Evolutionary conservation across 2,888 invertebrate species (phyloP).

Genomic region (Acanthopleura granulata): DNA sequence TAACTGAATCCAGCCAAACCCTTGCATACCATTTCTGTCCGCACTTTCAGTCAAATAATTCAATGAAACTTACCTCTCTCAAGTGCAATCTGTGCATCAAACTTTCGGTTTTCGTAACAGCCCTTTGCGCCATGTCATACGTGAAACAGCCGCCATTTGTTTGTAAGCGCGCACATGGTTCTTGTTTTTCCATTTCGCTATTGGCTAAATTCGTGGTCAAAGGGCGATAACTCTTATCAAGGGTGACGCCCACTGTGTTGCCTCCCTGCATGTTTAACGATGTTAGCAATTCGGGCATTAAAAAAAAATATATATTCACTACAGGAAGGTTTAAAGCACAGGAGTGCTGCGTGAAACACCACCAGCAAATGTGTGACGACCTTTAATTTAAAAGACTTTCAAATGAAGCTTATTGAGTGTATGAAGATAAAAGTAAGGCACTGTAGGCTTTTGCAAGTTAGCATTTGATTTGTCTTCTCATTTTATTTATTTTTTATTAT

Average conservation of each 20-base stretch:
- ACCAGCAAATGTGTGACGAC: no score
- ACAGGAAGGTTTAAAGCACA: no score
- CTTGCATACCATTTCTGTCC: not conserved
- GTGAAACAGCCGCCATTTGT: slow-evolving; percentile 17
- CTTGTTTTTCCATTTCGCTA: slow-evolving; percentile 14
- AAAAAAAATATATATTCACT: no score
- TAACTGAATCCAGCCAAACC: not conserved
- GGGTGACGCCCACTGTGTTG: slow-evolving; percentile 1
- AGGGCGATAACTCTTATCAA: not conserved
- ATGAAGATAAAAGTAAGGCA: no score
- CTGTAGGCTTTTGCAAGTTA: no score
- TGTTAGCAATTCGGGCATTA: not conserved
- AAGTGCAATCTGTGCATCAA: slow-evolving; percentile 14
- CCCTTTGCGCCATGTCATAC: slow-evolving; percentile 18
- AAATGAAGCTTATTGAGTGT: no score
- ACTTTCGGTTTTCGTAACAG: not conserved
- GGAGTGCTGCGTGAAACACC: no score
- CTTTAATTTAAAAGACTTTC: no score
- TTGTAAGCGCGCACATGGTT: slow-evolving; percentile 14
- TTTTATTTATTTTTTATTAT: no score
- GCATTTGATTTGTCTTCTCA: no score
- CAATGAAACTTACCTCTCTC: slow-evolving; percentile 12
- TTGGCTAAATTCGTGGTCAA: not conserved
- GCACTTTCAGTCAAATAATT: not conserved
- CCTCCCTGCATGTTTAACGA: not conserved